Base-by-base conservation (phyloP, 1,140 invertebrate genomes). In the Drosophila punjabiensis region DNA sequence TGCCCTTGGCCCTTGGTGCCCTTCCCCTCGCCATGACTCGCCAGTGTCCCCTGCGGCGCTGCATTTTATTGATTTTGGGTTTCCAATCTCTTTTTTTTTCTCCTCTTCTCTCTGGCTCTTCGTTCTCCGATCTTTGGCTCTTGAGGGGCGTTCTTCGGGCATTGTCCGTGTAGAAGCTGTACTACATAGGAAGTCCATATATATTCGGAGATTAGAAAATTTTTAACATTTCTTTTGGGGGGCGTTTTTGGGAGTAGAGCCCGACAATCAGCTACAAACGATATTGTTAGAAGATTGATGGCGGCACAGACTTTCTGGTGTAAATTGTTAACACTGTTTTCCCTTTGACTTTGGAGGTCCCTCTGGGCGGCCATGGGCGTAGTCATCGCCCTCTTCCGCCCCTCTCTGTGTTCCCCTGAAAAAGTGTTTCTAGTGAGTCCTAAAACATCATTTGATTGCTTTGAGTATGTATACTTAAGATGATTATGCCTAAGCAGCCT, bases 21-120 rank as follows among this genome's bases (percentile, higher is more conserved):
- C 81, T 77, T 32, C 53, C 64, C 30, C 35, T 68, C 16, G 9
- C 37, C 47, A 73, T 74, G 68, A 74, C 71, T 74, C 41, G 69
- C 68, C 58, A 45, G 56, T 86, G 86, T 82, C 82, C 86, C 86
- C 86, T 90, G 86, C 63, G 76, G 86, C 61, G 86, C 60, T 53
- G 68, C 6, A 71, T 90, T 89, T 90, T 90, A 89, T 90, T 90
- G 79, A 82, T 80, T 90, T 86, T 69, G 86, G 82, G 82, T 88
- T 85, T 73, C 64, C 53, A 66, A 75, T 75, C 69, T 62, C n/a
- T 71, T 70, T 24, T 24, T 24, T 24, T 24, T 24, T 82, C 24
- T 61, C 32, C 71, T 82, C 58, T 76, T 76, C 55, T 58, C 43
- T 35, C 18, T 53, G 35, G 33, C 45, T 76, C 69, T 76, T 39